These are phyloP conservation scores for Crocallis elinguaria DNA, from an alignment of 2,888 invertebrate genomes.

Conservation along the genomic window DNA sequence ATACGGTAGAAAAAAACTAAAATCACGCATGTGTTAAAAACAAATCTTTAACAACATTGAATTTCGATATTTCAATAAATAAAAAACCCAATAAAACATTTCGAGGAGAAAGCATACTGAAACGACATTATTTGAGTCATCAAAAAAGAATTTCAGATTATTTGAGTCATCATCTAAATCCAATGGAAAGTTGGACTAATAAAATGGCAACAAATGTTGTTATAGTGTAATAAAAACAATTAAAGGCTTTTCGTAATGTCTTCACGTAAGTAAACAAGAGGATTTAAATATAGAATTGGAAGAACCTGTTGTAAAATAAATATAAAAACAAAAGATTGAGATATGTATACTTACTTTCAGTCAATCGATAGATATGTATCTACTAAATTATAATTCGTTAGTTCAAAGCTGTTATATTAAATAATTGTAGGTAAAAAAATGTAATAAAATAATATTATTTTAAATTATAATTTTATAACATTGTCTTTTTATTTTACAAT, in stretches of 20 bases:
- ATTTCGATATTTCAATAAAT: conserved; percentile 20
- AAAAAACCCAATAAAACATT: conserved; percentile 14
- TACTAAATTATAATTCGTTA: too few relatives aligned
- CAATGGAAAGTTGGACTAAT: conserved; percentile 8
- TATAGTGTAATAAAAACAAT: conserved; percentile 12
- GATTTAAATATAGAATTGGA: too few relatives aligned
- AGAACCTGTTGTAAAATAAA: too few relatives aligned
- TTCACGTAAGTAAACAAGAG: conserved; percentile 20
- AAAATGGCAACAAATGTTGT: not conserved
- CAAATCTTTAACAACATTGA: conserved; percentile 7
- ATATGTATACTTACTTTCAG: too few relatives aligned
- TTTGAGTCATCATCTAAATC: conserved; percentile 14
- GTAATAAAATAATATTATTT: too few relatives aligned
- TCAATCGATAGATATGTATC: too few relatives aligned
- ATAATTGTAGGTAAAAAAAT: too few relatives aligned
- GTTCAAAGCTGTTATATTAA: too few relatives aligned
- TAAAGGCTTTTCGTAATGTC: not conserved
- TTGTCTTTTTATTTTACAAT: too few relatives aligned
- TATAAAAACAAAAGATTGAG: too few relatives aligned
- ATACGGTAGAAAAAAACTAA: not conserved
- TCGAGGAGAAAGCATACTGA: conserved; percentile 17
- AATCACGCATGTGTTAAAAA: not conserved
- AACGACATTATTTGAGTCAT: conserved; percentile 14
- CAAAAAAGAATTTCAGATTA: conserved; percentile 9
- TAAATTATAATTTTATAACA: too few relatives aligned